Conservation (phyloP, 2,113 vertebrate species). For the Mixornis gularis region DNA sequence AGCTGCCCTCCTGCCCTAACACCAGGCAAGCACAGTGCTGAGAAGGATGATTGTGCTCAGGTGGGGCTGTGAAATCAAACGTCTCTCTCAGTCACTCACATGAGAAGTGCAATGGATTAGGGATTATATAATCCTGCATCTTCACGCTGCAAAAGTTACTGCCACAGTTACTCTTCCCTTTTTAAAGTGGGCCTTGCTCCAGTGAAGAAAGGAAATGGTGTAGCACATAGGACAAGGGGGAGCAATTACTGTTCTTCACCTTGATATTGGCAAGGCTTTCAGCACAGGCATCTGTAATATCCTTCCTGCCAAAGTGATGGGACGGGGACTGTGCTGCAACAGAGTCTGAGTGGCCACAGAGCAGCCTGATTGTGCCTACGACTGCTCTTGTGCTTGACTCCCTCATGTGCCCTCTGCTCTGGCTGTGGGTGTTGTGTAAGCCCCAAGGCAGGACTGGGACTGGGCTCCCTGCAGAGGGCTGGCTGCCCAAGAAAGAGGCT, state of each 20-base stretch:
- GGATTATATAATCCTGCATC: background rate
- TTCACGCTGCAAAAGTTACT: background rate
- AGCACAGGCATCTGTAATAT: background rate
- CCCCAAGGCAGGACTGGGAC: background rate
- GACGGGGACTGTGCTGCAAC: background rate
- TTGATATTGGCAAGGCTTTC: background rate
- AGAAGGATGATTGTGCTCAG: background rate
- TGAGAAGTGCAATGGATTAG: fast-evolving
- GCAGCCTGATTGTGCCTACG: fast-evolving
- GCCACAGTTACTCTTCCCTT: background rate
- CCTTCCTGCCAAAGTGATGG: background rate
- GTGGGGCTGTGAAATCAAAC: background rate
- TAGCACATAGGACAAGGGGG: fast-evolving
- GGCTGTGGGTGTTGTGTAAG: background rate
- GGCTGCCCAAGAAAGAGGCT: background rate
- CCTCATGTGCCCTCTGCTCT: background rate
- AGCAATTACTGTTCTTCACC: background rate
- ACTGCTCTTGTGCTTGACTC: background rate
- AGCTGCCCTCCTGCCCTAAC: background rate
- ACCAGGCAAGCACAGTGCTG: fast-evolving
- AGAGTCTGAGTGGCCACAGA: background rate
- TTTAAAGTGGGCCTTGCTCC: background rate
- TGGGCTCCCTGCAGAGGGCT: background rate
- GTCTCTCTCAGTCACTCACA: background rate
- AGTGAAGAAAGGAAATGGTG: background rate